Base-by-base conservation (phyloP, 2,888 invertebrate species). In the Deroplatys truncata region DNA sequence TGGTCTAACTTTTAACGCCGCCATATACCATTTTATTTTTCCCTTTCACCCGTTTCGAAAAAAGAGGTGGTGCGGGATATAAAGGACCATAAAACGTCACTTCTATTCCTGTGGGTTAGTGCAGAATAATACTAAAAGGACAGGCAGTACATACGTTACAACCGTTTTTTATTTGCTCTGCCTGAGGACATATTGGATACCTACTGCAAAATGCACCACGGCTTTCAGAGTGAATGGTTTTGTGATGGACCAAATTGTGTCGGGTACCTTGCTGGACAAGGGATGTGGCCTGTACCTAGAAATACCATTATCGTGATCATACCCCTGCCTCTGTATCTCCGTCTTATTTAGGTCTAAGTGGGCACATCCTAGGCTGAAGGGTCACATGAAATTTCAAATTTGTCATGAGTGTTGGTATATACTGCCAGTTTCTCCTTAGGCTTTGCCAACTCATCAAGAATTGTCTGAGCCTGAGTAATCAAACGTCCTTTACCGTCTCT, bases 21-120 rank as follows among this genome's bases (percentile, higher is more conserved):
- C 83, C n/a, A 83, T 87, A 82, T 83, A 25, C 83, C 35, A 87
- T 86, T 86, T 86, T 86, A 86, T 86, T 86, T 86, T 86, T 86
- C 82, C 82, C 20, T 72, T 72, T 72, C 56, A 72, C 56, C 56
- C 56, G 16, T 72, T 72, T 25, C 25, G 25, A 72, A 72, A 72
- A 72, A 72, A 20, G 56, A 72, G 56, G 20, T 72, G 56, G 56
- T 25, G 56, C 56, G 56, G 56, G 56, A 25, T 72, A 72, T 72
- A 72, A 72, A 72, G 56, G 56, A 20, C 20, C 56, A 72, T 72
- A 72, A 72, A 72, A 72, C 56, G 56, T 72, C 56, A 72, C 56
- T 72, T 72, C 56, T 72, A 25, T 25, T 72, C 56, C 56, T 72
- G 56, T 25, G 56, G 56, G 56, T 72, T 72, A 72, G 56, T 72